Evolutionary conservation across 2,888 invertebrate species (phyloP), one percentile per base, ranked within the genome.

Genomic region (Drosophila kuntzei): DNA sequence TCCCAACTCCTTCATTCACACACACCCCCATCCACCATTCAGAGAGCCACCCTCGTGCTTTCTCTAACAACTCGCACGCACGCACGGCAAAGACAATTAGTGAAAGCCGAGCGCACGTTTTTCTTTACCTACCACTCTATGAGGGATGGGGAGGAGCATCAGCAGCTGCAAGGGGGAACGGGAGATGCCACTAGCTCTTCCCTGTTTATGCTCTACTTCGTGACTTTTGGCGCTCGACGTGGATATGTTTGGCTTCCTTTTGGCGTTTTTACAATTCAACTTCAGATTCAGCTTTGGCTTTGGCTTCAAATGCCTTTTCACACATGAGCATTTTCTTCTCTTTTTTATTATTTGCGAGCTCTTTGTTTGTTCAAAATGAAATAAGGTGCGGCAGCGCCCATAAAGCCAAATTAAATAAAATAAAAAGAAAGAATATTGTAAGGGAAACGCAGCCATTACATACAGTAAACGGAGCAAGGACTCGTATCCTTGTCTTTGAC

Each of bases 361-460:
- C 47, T 79, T 74, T 80, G 78, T 80, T 80, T 80, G 72, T 22
- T 57, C 41, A 54, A 63, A 76, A 76, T 78, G 74, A 69, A 79
- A 80, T 75, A 78, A 76, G 85, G 87, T 78, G 85, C 79, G 87
- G 76, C 81, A 43, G 81, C 61, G 74, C 50, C 85, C 85, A 86
- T 88, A 86, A 86, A 86, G 76, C 68, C 72, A 87, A 86, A 86
- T 86, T 86, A 86, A 87, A 86, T 88, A 87, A 71, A 77, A 73
- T 67, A 64, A 58, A 63, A 50, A 41, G 36, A 43, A 59, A 41
- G 47, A 44, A 50, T 69, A 59, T 58, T 41, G 22, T 43, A 55
- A 44, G 50, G 18, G 53, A 46, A 54, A 25, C 34, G 61, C 27
- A 47, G 32, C 11, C 71, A 68, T 55, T 61, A 41, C 60, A 64